Evolutionary conservation across 2,888 invertebrate genomes (phyloP), one percentile per base, ranked within the genome.

Genomic region (Gymnoscelis rufifasciata): DNA sequence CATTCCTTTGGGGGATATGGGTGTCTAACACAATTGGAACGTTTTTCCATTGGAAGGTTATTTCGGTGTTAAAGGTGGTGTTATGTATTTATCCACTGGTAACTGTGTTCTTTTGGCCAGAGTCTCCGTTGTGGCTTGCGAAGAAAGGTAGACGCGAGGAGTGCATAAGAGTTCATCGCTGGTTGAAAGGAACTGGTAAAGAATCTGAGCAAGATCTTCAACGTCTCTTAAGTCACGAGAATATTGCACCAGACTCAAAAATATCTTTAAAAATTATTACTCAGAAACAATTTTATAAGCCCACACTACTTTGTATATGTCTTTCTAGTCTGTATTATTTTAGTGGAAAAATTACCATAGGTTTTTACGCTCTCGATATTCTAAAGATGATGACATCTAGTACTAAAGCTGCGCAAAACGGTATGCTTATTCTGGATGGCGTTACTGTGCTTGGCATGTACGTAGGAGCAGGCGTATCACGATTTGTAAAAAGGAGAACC

Each of bases 351-450:
- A 47, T 54, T 12, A 26, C 37, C 4, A 7, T 23, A 10, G 37
- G 24, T 11, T 37, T 8, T 26, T 37, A 37, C 13, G 11, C 26
- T 6, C 12, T 37, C 7, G 74, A 72, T 44, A 64, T 74, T 12
- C 57, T 70, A 12, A 71, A 63, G 35, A 65, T 62, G 38, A 68
- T 72, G 10, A 70, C 68, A 0, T 33, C 46, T 0, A 60, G 51
- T 13, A 66, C 71, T 49, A 35, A 44, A 0, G 56, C 61, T 0
- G 71, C 73, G 0, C 73, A 74, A 6, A 48, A 37, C 0, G 63
- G 57, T 3, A 70, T 75, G 67, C 42, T 74, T 8, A 61, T 71
- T 29, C 48, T 74, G 38, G 73, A 74, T 19, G 75, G 69, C 1
- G 47, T 74, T 0, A 68, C 73, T 7, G 62, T 75, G 0, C 15